Percentiles rank a stretch among this genome's conserved stretches.
phyloP scores from a whole-genome alignment of 2,797 vertebrate species.

The Microcaecilia unicolor region DNA sequence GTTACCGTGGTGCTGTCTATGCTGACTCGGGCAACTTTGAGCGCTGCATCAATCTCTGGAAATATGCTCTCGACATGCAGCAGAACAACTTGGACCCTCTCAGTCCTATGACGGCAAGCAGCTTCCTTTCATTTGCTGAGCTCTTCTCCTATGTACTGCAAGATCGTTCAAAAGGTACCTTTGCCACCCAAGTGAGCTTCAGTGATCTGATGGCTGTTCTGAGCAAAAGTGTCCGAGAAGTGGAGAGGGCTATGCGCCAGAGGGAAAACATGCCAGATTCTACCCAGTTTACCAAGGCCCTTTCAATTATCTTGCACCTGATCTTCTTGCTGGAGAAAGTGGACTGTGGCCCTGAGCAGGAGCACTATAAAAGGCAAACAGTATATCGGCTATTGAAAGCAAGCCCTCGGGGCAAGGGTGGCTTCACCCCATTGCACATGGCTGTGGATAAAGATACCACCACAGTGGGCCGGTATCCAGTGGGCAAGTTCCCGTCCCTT shows the following conservation, averaged over 20 bases:
- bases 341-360: slow-evolving; percentile 74
- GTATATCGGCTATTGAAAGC: slow-evolving; percentile 86
- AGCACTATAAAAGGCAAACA: slow-evolving; percentile 84
- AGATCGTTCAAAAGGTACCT: slow-evolving; percentile 80
- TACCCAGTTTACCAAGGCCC: slow-evolving; percentile 81
- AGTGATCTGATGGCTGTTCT: slow-evolving; percentile 86
- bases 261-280: slow-evolving; percentile 74
- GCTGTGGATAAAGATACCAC: slow-evolving; percentile 88
- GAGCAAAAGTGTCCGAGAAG: slow-evolving; percentile 81
- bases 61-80: slow-evolving; percentile 93
- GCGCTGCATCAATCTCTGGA: slow-evolving; percentile 91
- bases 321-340: slow-evolving; percentile 87
- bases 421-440: slow-evolving; percentile 88
- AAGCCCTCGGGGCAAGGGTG: slow-evolving; percentile 72
- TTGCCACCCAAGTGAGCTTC: slow-evolving; percentile 77
- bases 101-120: slow-evolving; percentile 93
- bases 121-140: slow-evolving; percentile 90
- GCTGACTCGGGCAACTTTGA: slow-evolving; percentile 91
- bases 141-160: slow-evolving; percentile 94
- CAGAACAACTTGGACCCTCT: slow-evolving; percentile 89
- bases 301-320: slow-evolving; percentile 89
- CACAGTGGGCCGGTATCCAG: slow-evolving; percentile 82
- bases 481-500: slow-evolving; percentile 82
- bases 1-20: slow-evolving; percentile 86
- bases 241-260: slow-evolving; percentile 80